Base-by-base conservation (phyloP, 2,888 invertebrate species). In the Elegia similella region DNA sequence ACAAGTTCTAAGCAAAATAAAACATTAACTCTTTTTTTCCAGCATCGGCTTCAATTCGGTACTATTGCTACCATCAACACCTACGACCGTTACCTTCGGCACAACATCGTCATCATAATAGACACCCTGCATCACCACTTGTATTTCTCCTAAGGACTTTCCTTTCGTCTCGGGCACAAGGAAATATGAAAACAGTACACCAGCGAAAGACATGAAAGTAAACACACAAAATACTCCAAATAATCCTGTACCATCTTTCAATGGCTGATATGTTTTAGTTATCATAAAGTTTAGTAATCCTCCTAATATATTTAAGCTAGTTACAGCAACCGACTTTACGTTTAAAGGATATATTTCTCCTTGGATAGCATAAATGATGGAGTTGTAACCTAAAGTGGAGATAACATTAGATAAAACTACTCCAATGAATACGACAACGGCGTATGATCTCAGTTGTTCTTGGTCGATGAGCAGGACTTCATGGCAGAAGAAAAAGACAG, bases 331-430 rank as follows among this genome's bases (percentile, higher is more conserved):
- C 0, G 92, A 89, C 68, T 93, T 93, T 0, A 93, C 88, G 63
- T 93, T 93, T 1, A 93, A 79, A 0, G 93, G 92, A 60, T 93
- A 93, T 7, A 93, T 75, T 70, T 93, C 93, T 0, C 92, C 92
- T 15, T 92, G 80, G 58, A 93, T 83, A 59, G 89, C 76, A 54
- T 84, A 86, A 0, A 85, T 76, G n/a, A 93, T 65, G 0, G 92
- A 90, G 52, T 88, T 88, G 47, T 89, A 83, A 0, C 93, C 94
- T 29, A 88, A 17, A 10, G 76, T 75, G 0, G 82, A 73, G 0
- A 80, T 65, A 0, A 85, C 68, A 10, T 70, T 75, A 0, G 77
- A 72, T 1, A 73, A 7, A 7, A 83, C 71, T n/a, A 93, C 80
- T 0, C 92, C 91, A 1, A 86, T 74, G 13, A 92, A 86, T 0